phyloP scores from a whole-genome alignment of 35 echinoderm and acorn worm species.

The Lytechinus variegatus region DNA sequence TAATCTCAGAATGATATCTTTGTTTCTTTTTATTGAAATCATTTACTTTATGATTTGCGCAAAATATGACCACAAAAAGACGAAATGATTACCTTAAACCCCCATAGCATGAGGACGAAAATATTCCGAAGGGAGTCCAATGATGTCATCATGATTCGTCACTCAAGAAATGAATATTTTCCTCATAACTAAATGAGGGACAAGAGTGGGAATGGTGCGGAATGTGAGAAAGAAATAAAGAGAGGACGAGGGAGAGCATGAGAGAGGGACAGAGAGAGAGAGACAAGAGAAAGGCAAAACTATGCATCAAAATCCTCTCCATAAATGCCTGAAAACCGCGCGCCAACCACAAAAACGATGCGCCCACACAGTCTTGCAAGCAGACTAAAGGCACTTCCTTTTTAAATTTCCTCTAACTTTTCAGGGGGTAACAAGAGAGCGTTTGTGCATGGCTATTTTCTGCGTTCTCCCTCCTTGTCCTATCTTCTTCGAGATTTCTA shows the following conservation, averaged over 20 bases:
- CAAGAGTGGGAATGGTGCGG: not conserved
- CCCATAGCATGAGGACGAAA: not conserved
- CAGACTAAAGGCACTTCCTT: constrained; percentile 12
- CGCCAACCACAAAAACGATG: not conserved
- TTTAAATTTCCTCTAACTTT: constrained; percentile 32
- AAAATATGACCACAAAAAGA: too few species aligned
- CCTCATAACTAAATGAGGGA: not conserved
- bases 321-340: not conserved
- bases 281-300: not conserved
- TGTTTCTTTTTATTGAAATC: too few species aligned
- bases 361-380: not conserved
- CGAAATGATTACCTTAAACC: not conserved
- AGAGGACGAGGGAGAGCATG: too few species aligned
- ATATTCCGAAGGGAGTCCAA: not conserved
- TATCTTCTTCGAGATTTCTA: not conserved
- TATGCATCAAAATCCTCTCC: not conserved
- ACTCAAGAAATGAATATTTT: not conserved
- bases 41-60: too few species aligned
- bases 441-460: constrained; percentile 25
- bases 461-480: not conserved
- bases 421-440: not conserved
- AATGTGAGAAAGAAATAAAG: too few species aligned
- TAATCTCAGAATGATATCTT: not conserved
- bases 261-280: not conserved
- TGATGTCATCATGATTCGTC: not conserved